Base-by-base conservation (phyloP, 1,140 invertebrate species). In the Anastatus disparis region DNA sequence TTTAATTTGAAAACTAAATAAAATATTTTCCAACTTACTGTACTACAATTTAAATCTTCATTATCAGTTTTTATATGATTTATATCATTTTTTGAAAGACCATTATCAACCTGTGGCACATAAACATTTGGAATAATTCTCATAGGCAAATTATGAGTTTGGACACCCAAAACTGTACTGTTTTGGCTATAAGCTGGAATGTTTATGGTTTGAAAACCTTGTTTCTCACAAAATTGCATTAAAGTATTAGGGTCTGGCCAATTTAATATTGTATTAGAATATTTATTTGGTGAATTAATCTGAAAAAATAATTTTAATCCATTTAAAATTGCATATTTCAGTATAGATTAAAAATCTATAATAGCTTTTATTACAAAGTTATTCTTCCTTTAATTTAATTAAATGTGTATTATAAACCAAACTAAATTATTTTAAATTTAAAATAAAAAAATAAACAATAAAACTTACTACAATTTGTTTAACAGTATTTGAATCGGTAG, bases 221-320 rank as follows among this genome's bases (percentile, higher is more conserved):
- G 82, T 44, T 84, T 84, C 22, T 84, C 84, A 42, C 83, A 84
- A 1, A 85, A 61, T 62, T 84, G 83, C 76, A 84, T 81, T 53
- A 85, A 59, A 8, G 79, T 74, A 71, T 80, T 85, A 2, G 82
- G 74, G 71, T 84, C 82, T 4, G 82, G 78, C 83, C 82, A 85
- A 2, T 76, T 76, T 12, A 84, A 68, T 75, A 85, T 72, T 48
- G 80, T 76, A 64, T 76, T 78, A 42, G 81, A 69, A 66, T 84
- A 85, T 66, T 85, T 84, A 22, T 73, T 81, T 7, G 78, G 73
- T 17, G 79, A 78, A 48, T 83, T 83, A 8, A 78, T 70, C 83
- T 84, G 20, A 48, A 70, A 76, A 56, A 20, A 70, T 27, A 48
- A 29, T 29, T 40, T 9, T n/a, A n/a, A n/a, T n/a, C n/a, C n/a